Base-by-base conservation (phyloP, 2,888 invertebrate genomes). In the Stratiomys singularior region DNA sequence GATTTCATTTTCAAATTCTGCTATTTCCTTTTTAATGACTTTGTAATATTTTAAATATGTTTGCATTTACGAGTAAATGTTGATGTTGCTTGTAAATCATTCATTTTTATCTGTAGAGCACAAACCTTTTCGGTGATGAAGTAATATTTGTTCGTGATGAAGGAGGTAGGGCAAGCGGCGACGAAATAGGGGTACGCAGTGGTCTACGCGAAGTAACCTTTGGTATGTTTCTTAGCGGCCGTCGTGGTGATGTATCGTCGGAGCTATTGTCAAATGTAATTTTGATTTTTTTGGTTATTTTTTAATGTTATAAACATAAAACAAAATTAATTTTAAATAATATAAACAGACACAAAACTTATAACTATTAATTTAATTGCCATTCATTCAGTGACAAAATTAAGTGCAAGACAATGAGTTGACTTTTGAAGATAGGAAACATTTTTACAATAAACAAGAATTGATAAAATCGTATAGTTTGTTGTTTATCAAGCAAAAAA, bases 61-160 rank as follows among this genome's bases (percentile, higher is more conserved):
- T 37, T 37, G 37, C 9, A 9, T 5, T 37, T 3, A 5, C 9
- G 37, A 3, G 23, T 23, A 64, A 28, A 28, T 79, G 69, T 64
- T 52, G 58, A 58, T 78, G 78, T 79, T 30, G 71, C 25, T 37
- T 37, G 37, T 5, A 37, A 5, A 37, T 37, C 71, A 27, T 56
- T 18, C 25, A 27, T 44, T 52, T 63, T 52, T 74, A 66, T 66
- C 28, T 71, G 63, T 28, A 71, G 63, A 63, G 56, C 58, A 78
- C 78, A 66, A 78, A 78, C 66, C 77, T 77, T 77, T 58, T 63
- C 66, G 78, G 77, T 79, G 79, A 78, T 44, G 47, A 77, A 84
- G 87, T 86, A 86, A 87, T 86, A 86, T 86, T 87, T 86, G 84
- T 83, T 82, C 86, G 81, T 82, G 85, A 82, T 80, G 85, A 83